Conservation (phyloP, 2,113 vertebrate species). For the Ceuthmochares aereus region DNA sequence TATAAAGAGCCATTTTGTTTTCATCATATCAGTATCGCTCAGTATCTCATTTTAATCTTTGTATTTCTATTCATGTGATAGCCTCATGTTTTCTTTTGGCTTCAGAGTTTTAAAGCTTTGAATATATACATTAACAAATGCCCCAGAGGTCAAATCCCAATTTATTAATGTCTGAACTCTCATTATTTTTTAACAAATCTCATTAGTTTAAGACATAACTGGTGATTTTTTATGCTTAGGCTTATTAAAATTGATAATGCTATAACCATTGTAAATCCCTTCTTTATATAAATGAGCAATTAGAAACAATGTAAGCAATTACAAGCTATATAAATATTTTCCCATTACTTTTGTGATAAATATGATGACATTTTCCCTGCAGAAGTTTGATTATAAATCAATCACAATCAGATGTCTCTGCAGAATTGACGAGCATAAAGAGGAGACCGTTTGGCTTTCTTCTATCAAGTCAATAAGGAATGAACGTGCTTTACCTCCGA, state of each 20-base stretch:
- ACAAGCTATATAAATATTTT: constrained; percentile 1
- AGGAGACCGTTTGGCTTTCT: neutral
- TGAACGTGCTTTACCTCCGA: neutral
- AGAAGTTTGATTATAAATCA: neutral
- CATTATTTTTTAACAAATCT: constrained; percentile 30
- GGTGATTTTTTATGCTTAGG: constrained; percentile 10
- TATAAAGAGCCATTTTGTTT: neutral
- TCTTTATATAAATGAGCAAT: constrained; percentile 15
- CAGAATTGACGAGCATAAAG: neutral
- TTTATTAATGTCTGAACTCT: constrained; percentile 38
- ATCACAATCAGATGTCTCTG: neutral
- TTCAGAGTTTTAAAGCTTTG: neutral
- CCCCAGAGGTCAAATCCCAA: neutral
- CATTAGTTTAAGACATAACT: constrained; percentile 22
- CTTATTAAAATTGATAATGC: constrained; percentile 27
- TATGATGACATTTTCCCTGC: neutral
- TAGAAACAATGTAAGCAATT: constrained; percentile 43
- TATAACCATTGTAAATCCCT: neutral
- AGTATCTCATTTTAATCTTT: neutral
- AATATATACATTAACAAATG: constrained; percentile 1
- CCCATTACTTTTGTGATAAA: constrained; percentile 21
- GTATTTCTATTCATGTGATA: neutral
- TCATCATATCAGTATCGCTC: neutral
- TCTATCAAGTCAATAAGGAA: neutral
- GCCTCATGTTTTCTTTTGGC: neutral